Evolutionary conservation across 2,888 invertebrate genomes (phyloP), one percentile per base, ranked within the genome.

Genomic region (Halictus quadricinctus): DNA sequence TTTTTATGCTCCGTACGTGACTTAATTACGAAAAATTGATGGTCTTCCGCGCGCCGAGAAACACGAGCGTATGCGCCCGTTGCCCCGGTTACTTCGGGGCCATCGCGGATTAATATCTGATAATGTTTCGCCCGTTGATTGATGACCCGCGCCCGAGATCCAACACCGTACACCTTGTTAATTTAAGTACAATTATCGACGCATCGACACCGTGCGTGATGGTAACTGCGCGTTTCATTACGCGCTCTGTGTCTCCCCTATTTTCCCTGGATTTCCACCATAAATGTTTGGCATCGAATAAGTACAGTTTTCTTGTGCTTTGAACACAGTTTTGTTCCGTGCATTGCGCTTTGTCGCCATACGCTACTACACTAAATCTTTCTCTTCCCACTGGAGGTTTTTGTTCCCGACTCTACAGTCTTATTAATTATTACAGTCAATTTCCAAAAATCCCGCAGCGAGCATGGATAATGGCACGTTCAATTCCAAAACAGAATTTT

Each of bases 21-120:
- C 64, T 69, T 72, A 76, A 80, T 72, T 72, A 36, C 12, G 58
- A 46, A 50, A 69, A 74, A 80, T 74, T 29, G 41, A 75, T 18
- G 74, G 43, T 64, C 76, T 18, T 69, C 29, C 46, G 76, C 25
- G 48, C 12, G 48, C 41, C 64, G 66, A 15, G 76, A 50, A 66
- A 29, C 43, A 12, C 76, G 64, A 70, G 46, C n/a, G n/a, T n/a
- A 43, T 46, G 46, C 21, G 18, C 70, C 43, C 70, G 43, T n/a
- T 43, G 70, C 70, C 43, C 21, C 43, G 43, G 43, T 70, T 69
- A 21, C 69, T 69, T 69, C 41, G 41, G 4, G 41, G 69, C 69
- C 69, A 21, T 21, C 72, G 46, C 72, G 46, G 72, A 72, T 48
- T 72, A 48, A 72, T 72, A 72, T 43, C 43, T 48, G 72, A 64